Evolutionary conservation across 2,113 vertebrate species (phyloP), one percentile per base, ranked within the genome.

Genomic region (Callipepla californica): DNA sequence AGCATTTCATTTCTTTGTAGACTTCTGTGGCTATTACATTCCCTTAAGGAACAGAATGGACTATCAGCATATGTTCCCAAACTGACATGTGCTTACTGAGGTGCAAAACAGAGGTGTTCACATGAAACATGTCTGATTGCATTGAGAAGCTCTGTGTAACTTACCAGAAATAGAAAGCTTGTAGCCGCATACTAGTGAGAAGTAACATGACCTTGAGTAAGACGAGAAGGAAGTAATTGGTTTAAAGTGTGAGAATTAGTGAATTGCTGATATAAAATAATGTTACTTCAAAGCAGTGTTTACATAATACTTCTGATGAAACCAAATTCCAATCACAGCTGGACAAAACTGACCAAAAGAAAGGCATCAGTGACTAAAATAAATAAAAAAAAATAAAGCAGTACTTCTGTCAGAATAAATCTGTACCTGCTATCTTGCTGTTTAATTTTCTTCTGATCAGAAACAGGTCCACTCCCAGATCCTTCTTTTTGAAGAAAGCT

Each of bases 91-190:
- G 67, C 38, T 76, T n/a, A 26, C 48, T 30, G 23, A 14, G 77
- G 44, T 3, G 2, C 34, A 59, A 53, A 82, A 2, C 18, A 65
- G 34, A 81, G 34, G 12, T 57, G 67, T 11, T 22, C 65, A 9
- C 0, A 0, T 44, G n/a, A 15, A 45, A 20, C 1, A 0, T 58
- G 42, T 17, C 5, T 63, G 66, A 47, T 30, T 47, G 21, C 19
- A 38, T 21, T 38, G 68, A 51, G 34, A 51, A 70, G 48, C 68
- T 36, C 47, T 69, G 11, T 26, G 14, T 23, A 50, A 72, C 57
- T 58, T 58, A 58, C 13, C 51, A 72, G 58, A 80, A 92, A 50
- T 67, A 65, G 38, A 34, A 21, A 8, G 7, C 45, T 90, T 82
- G 21, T 38, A 25, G 20, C 7, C 17, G 36, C 6, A 4, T 44